Evolutionary conservation across 2,888 invertebrate species (phyloP).

Genomic region (Spilarctia lutea): DNA sequence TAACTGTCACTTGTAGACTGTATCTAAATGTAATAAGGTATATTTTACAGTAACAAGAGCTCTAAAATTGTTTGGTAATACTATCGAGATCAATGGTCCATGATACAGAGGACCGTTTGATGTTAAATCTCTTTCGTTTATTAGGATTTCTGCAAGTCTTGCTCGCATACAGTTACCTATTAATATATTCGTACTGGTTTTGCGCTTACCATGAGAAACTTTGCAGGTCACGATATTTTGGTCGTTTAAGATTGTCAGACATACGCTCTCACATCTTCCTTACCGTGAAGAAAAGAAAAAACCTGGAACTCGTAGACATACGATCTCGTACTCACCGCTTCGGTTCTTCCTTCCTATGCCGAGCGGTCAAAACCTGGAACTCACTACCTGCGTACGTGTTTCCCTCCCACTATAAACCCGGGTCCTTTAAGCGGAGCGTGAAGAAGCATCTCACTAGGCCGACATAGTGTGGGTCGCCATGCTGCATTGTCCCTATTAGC

Average conservation of each 20-base stretch:
- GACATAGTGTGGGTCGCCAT: too few relatives aligned
- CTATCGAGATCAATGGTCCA: slow-evolving; percentile 52
- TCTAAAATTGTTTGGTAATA: slow-evolving; percentile 5
- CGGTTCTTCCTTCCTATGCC: too few relatives aligned
- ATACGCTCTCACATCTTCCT: too few relatives aligned
- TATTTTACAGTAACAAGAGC: slow-evolving; percentile 12
- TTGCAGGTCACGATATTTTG: not conserved
- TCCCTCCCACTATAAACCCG: too few relatives aligned
- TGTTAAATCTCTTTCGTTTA: slow-evolving; percentile 62
- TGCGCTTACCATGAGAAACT: slow-evolving; percentile 9
- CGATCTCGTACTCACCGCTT: too few relatives aligned
- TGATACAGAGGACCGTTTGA: slow-evolving; percentile 54
- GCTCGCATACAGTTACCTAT: slow-evolving; percentile 43
- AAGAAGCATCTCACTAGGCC: too few relatives aligned
- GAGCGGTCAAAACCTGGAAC: too few relatives aligned
- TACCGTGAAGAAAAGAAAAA: too few relatives aligned
- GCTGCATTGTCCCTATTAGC: too few relatives aligned
- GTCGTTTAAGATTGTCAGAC: not conserved
- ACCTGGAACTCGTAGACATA: too few relatives aligned
- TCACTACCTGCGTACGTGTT: too few relatives aligned
- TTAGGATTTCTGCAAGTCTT: slow-evolving; percentile 50
- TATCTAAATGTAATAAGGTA: slow-evolving; percentile 15
- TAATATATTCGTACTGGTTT: slow-evolving; percentile 38
- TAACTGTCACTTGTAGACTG: slow-evolving; percentile 9
- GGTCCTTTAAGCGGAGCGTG: too few relatives aligned